Base-by-base conservation (phyloP, 1,140 invertebrate genomes). In the Drosophila nebulosa region DNA sequence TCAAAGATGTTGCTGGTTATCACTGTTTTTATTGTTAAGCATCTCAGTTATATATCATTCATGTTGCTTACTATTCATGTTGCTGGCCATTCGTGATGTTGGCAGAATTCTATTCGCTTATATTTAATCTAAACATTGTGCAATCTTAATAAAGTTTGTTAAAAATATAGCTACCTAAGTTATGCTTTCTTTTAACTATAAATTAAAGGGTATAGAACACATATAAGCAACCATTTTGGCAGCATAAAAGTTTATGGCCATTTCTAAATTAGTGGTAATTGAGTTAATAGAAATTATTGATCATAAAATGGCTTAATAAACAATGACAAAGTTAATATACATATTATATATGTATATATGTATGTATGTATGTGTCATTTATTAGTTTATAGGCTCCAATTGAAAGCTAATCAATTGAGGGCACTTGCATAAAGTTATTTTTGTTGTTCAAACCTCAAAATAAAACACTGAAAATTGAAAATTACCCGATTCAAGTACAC, bases 391-490 rank as follows among this genome's bases (percentile, higher is more conserved):
- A 46, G 16, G 16, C 39, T 46, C 16, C 39, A 46, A 46, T 46
- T 18, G 21, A 9, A 46, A 30, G 30, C 53, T 63, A 73, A 73
- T 64, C 55, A 60, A 36, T 46, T 4, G 39, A 46, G 27, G 21
- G 26, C 36, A 60, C n/a, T 42, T 42, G 39, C 39, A 42, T 5
- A 42, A 5, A 18, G 39, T 10, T 46, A n/a, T 18, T 6, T 18
- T 46, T 46, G 10, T 21, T 46, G 16, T 46, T 46, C 1, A 10
- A 53, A 42, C 69, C 69, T 66, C 50, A 27, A 39, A 56, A 32
- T 26, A 55, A 55, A 35, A n/a, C 21, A 14, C 61, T 66, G 24
- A 66, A 74, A 61, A 70, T 67, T 70, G 72, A 74, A 74, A 70
- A 70, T 66, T 69, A 50, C 61, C 62, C 30, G 63, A 60, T 65